phyloP scores from a whole-genome alignment of 2,113 vertebrate species.

The Muscicapa adusta region DNA sequence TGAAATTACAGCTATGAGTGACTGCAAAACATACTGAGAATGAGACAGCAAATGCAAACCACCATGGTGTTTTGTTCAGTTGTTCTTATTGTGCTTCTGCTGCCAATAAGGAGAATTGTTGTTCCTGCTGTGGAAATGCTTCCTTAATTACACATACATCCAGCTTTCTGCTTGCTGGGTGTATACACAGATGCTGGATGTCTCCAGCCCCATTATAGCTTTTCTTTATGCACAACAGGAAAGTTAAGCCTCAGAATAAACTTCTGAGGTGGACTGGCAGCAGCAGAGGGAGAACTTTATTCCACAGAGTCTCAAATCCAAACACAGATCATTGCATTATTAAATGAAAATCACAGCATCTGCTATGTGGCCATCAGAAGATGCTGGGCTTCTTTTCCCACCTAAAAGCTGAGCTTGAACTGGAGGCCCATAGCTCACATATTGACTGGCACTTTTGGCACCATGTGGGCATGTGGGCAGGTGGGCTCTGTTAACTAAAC shows the following conservation, averaged over 20 bases:
- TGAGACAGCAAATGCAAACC: constrained; percentile 14
- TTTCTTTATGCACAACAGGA: background rate
- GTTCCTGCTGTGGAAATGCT: constrained; percentile 52
- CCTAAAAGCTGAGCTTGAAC: background rate
- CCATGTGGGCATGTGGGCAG: background rate
- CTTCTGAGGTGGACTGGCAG: background rate
- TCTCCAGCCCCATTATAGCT: background rate
- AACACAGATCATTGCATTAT: background rate
- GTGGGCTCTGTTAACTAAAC: background rate
- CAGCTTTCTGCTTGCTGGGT: constrained; percentile 18
- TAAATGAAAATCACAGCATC: background rate
- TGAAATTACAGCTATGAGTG: constrained; percentile 27
- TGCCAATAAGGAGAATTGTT: constrained; percentile 55
- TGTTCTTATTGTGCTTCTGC: constrained; percentile 19
- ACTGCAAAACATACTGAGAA: constrained; percentile 17
- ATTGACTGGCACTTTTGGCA: background rate
- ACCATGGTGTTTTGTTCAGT: constrained; percentile 16
- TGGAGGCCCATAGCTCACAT: background rate
- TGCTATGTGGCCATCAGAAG: background rate
- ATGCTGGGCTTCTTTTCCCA: background rate
- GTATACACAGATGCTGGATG: background rate
- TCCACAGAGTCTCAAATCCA: background rate
- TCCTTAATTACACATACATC: constrained; percentile 56
- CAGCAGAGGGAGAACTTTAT: background rate
- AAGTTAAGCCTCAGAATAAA: background rate